These are phyloP conservation scores for Callipepla squamata DNA, from an alignment of 2,113 vertebrate genomes.

Conservation along the genomic window DNA sequence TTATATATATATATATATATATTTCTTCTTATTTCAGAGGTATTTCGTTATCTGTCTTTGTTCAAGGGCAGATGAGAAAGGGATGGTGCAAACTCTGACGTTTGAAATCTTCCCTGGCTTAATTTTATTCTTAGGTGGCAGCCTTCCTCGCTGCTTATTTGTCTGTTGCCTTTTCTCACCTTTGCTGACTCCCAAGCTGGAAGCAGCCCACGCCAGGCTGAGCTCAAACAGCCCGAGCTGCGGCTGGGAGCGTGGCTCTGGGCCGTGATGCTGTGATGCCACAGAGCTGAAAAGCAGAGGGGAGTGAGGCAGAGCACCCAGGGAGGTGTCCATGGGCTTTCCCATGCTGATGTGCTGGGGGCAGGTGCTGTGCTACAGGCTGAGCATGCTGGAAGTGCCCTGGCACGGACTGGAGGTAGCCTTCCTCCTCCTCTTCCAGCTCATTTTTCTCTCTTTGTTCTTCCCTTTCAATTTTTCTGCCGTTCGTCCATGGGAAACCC, in stretches of 20 bases:
- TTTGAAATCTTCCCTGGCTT: background rate
- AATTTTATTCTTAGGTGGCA: background rate
- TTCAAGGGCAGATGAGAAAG: conserved; percentile 55
- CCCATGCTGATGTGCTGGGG: background rate
- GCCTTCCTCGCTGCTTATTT: background rate
- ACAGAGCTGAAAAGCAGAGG: background rate
- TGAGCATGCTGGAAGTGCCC: background rate
- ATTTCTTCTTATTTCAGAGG: background rate
- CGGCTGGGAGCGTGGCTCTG: accelerated
- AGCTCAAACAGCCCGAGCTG: background rate
- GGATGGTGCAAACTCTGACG: background rate
- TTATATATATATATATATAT: background rate
- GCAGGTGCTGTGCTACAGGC: accelerated
- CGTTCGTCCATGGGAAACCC: background rate
- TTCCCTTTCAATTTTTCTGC: background rate
- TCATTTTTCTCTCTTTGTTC: background rate
- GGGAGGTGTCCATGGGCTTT: background rate
- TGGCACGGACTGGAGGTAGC: background rate
- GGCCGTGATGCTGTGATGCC: background rate
- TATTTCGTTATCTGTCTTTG: conserved; percentile 27
- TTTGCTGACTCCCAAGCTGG: background rate
- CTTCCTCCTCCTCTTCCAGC: background rate
- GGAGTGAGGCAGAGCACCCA: background rate
- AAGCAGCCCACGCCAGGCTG: background rate
- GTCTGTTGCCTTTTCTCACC: background rate